A percentile compares a stretch with the other conserved stretches of the same genome.
Evolutionary conservation across 2,888 invertebrate species (phyloP).

Genomic region (Agrotis puta): DNA sequence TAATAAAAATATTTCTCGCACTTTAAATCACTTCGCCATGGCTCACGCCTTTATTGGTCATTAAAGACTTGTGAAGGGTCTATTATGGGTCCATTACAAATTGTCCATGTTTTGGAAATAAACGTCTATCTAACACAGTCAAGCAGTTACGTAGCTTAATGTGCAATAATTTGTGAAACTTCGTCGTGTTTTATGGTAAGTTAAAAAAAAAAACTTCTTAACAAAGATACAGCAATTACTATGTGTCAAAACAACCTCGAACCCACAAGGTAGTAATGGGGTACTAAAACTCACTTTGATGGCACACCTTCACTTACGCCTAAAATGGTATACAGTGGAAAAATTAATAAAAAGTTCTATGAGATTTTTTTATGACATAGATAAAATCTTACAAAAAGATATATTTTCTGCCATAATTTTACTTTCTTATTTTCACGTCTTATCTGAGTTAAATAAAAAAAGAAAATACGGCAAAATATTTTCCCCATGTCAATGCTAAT

Average conservation of each 20-base stretch:
- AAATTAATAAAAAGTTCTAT: too few species aligned
- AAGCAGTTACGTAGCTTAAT: constrained; percentile 50
- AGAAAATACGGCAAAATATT: too few species aligned
- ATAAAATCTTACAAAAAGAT: too few species aligned
- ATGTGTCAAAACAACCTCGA: constrained; percentile 26
- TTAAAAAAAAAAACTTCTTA: constrained; percentile 19
- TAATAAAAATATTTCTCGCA: constrained; percentile 10
- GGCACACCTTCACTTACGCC: not conserved
- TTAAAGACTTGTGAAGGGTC: constrained; percentile 63
- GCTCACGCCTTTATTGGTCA: constrained; percentile 50
- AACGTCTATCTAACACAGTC: constrained; percentile 42
- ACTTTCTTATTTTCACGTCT: too few species aligned
- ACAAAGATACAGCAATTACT: constrained; percentile 14
- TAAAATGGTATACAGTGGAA: not conserved
- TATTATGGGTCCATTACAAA: constrained; percentile 61
- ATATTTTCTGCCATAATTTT: too few species aligned
- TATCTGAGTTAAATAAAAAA: too few species aligned
- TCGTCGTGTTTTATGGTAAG: constrained; percentile 32
- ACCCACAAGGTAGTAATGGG: constrained; percentile 1
- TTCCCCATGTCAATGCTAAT: too few species aligned
- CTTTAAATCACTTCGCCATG: constrained; percentile 36
- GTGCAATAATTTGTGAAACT: constrained; percentile 53
- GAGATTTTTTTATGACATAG: too few species aligned
- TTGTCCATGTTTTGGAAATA: constrained; percentile 55
- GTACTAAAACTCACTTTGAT: constrained; percentile 6